Evolutionary conservation across 37 sponge, comb jelly and placozoan genomes (phyloP).

Genomic region (Spongia lamella): DNA sequence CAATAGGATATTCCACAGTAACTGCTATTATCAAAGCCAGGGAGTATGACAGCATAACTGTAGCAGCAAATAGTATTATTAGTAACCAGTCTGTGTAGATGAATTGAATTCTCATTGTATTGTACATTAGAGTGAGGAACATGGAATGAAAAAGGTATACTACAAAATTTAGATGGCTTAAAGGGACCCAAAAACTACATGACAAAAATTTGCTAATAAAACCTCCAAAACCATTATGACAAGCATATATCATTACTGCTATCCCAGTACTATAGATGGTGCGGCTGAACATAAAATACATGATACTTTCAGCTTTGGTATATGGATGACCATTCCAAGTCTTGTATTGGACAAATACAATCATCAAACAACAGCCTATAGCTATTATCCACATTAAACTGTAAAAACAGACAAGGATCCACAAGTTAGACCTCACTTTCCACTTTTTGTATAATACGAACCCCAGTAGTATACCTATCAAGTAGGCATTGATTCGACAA

Average conservation of each 20-base stretch:
- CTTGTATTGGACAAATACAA: conserved; percentile 60
- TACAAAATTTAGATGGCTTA: conserved; percentile 77
- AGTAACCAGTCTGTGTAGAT: conserved; percentile 37
- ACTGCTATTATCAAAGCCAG: conserved; percentile 55
- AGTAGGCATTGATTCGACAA: conserved; percentile 66
- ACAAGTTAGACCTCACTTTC: conserved; percentile 1
- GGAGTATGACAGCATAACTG: conserved; percentile 60
- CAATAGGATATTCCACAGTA: conserved; percentile 75
- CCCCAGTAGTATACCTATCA: conserved; percentile 82
- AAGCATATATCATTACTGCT: conserved; percentile 60
- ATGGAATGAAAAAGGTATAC: conserved; percentile 87
- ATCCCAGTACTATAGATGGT: conserved; percentile 67
- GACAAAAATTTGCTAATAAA: conserved; percentile 67
- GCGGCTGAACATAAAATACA: conserved; percentile 59
- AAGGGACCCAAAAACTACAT: conserved; percentile 83
- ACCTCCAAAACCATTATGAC: conserved; percentile 85
- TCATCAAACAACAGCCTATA: conserved; percentile 7
- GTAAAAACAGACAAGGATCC: conserved; percentile 20
- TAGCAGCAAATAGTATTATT: conserved; percentile 40
- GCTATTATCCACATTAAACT: conserved; percentile 33
- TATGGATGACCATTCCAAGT: conserved; percentile 52
- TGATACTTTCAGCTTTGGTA: conserved; percentile 50
- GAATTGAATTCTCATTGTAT: conserved; percentile 17
- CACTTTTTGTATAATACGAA: conserved; percentile 56
- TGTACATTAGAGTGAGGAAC: conserved; percentile 48